phyloP scores from a whole-genome alignment of 2,113 vertebrate genomes.

The Phyllostomus discolor region DNA sequence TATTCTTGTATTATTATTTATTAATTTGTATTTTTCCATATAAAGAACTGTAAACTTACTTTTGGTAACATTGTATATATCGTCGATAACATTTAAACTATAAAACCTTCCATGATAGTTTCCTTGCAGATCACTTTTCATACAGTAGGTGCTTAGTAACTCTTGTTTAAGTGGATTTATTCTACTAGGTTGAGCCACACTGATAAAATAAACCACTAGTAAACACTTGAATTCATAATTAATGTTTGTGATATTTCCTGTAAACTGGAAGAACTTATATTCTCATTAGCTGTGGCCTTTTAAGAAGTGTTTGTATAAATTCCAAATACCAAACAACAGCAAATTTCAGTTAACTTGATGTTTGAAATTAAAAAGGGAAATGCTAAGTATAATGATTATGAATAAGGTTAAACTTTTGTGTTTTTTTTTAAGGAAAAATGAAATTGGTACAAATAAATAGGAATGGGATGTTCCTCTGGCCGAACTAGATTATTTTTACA shows the following conservation, averaged over 20 bases:
- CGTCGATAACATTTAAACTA: background rate
- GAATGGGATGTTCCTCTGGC: background rate
- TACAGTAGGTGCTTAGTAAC: background rate
- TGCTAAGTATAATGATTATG: conserved; percentile 31
- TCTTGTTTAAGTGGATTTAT: background rate
- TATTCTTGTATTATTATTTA: background rate
- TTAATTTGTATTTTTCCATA: background rate
- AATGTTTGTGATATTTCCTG: background rate
- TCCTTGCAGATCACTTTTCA: background rate
- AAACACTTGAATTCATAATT: conserved; percentile 30
- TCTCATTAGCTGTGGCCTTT: conserved; percentile 32
- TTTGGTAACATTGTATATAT: background rate
- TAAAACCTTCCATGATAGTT: background rate
- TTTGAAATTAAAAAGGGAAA: conserved; percentile 45
- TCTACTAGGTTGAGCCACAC: background rate
- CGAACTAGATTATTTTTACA: background rate
- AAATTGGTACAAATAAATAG: background rate
- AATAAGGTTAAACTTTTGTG: background rate
- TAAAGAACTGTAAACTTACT: background rate
- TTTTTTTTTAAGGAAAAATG: background rate
- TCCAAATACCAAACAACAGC: conserved; percentile 28
- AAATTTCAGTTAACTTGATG: background rate
- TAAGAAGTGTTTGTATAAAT: conserved; percentile 24
- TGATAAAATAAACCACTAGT: background rate
- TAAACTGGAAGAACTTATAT: conserved; percentile 19